A percentile compares a stretch with the other conserved stretches of the same genome.
Evolutionary conservation across 2,113 vertebrate genomes (phyloP).

Genomic region (Lophochroa leadbeateri): DNA sequence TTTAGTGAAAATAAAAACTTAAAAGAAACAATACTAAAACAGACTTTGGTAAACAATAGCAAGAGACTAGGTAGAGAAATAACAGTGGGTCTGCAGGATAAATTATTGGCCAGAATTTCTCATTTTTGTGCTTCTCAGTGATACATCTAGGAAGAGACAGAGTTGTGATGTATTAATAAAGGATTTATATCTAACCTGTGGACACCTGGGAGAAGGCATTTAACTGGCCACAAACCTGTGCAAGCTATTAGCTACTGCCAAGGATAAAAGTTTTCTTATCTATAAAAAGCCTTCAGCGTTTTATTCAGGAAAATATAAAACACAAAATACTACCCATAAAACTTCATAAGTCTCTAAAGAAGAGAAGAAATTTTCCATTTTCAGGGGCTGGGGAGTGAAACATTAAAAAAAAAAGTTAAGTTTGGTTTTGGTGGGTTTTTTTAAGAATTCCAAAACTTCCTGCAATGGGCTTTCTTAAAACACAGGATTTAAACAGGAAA

Average conservation of each 20-base stretch:
- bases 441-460: neutral
- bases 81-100: neutral
- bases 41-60: neutral
- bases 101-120: neutral
- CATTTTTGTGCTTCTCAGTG: neutral
- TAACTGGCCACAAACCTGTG: neutral
- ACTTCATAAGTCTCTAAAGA: neutral
- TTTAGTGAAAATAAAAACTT: neutral
- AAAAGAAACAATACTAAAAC: neutral
- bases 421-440: fast-evolving
- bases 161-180: neutral
- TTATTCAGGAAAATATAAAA: neutral
- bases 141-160: neutral
- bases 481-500: neutral
- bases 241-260: neutral
- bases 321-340: neutral
- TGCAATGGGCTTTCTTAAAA: neutral
- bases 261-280: neutral
- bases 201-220: neutral
- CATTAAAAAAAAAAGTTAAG: neutral
- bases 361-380: neutral
- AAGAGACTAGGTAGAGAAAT: neutral
- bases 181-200: neutral
- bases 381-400: fast-evolving
- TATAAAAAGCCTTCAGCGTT: neutral